Conservation (phyloP, 2,797 vertebrate species). For the Clarias platycephalus region DNA sequence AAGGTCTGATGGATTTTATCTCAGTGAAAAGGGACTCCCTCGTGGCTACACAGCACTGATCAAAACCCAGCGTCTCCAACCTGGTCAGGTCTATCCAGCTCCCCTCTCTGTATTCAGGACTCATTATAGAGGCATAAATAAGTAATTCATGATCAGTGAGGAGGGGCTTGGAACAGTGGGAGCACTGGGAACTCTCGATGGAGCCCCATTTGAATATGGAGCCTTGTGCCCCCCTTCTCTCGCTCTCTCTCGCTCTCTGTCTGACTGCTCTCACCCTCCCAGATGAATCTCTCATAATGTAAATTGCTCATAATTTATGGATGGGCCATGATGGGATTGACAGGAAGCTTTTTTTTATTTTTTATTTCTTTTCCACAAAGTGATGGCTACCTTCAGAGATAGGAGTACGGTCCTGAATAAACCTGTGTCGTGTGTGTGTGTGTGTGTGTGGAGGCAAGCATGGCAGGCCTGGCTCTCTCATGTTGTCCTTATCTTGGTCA, state of each 20-base stretch:
- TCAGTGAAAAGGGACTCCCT: slow-evolving; percentile 41
- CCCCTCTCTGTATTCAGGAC: slow-evolving; percentile 57
- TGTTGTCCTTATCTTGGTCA: slow-evolving; percentile 46
- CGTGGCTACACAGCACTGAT: slow-evolving; percentile 57
- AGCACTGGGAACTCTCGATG: slow-evolving; percentile 57
- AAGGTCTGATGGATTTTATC: slow-evolving; percentile 52
- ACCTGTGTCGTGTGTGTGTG: neutral
- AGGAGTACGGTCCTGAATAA: slow-evolving; percentile 28
- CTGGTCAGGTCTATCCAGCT: slow-evolving; percentile 30
- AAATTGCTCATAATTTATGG: slow-evolving; percentile 68
- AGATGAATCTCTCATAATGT: slow-evolving; percentile 70
- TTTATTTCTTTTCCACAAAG: slow-evolving; percentile 15
- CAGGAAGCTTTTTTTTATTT: slow-evolving; percentile 43
- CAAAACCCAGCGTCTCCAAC: slow-evolving; percentile 53
- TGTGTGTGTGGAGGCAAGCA: neutral
- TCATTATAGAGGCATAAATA: slow-evolving; percentile 68
- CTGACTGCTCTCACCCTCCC: slow-evolving; percentile 53
- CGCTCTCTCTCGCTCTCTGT: slow-evolving; percentile 2
- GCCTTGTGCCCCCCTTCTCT: slow-evolving; percentile 36
- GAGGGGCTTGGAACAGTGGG: slow-evolving; percentile 59
- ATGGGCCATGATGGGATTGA: slow-evolving; percentile 54
- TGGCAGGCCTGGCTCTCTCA: slow-evolving; percentile 33
- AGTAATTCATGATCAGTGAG: slow-evolving; percentile 65
- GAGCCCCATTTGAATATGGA: slow-evolving; percentile 61
- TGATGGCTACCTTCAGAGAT: neutral